A percentile compares a stretch with the other conserved stretches of the same genome.
Evolutionary conservation across 2,888 invertebrate species (phyloP).

Genomic region (Lysandra coridon): DNA sequence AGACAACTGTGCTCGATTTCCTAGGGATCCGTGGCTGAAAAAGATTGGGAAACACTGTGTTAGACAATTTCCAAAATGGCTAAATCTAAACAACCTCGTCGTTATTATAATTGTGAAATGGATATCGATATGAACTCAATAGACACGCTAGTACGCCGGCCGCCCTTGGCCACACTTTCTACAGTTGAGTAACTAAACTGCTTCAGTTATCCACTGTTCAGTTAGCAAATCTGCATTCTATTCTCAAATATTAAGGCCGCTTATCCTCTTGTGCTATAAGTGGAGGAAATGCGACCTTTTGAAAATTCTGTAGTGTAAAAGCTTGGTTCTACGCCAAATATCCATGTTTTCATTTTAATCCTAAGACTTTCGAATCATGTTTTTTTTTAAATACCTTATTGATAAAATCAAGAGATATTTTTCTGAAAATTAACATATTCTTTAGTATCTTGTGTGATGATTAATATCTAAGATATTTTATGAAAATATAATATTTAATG

Average conservation of each 20-base stretch:
- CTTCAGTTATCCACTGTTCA: slow-evolving; percentile 25
- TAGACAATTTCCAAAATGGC: background rate
- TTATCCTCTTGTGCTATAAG: background rate
- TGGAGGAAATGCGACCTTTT: background rate
- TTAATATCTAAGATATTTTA: background rate
- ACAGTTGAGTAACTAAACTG: slow-evolving; percentile 51
- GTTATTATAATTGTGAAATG: slow-evolving; percentile 14
- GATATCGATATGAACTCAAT: slow-evolving; percentile 21
- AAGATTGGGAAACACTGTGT: no score
- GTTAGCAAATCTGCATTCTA: background rate
- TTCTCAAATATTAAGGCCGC: background rate
- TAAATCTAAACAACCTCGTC: background rate
- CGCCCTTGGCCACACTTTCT: slow-evolving; percentile 62
- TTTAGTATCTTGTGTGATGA: no score
- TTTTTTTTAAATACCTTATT: no score
- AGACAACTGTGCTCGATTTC: no score
- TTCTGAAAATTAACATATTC: no score
- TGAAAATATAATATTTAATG: background rate
- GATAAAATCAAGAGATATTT: no score
- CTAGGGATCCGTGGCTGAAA: no score
- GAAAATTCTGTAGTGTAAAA: background rate
- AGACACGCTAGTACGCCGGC: slow-evolving; percentile 33
- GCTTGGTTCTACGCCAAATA: no score
- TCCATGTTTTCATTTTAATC: no score
- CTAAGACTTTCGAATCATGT: no score